These are phyloP conservation scores for Daboia siamensis DNA, from an alignment of 2,113 vertebrate genomes.

Conservation along the genomic window DNA sequence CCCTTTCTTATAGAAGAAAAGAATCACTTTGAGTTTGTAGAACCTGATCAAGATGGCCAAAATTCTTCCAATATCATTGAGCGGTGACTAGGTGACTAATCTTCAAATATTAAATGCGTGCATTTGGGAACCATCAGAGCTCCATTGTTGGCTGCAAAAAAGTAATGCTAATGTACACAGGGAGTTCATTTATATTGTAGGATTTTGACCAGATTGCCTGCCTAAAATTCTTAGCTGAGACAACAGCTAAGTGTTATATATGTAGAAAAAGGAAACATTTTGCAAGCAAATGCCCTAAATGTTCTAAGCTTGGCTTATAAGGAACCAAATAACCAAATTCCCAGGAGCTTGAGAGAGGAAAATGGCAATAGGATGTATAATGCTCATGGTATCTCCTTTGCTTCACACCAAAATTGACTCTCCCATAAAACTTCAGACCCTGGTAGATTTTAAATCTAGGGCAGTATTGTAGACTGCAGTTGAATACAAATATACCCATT, in stretches of 20 bases:
- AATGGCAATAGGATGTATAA: neutral
- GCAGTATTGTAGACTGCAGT: neutral
- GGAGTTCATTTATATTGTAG: neutral
- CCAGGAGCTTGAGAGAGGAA: neutral
- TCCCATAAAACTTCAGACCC: neutral
- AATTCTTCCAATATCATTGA: neutral
- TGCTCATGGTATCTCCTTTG: neutral
- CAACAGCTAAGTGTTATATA: neutral
- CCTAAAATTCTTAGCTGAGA: neutral
- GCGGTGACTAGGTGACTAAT: neutral
- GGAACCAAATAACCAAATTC: neutral
- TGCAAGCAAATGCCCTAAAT: neutral
- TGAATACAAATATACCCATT: neutral
- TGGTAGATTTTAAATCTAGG: neutral
- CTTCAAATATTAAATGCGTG: neutral
- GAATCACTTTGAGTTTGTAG: neutral
- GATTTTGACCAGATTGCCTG: neutral
- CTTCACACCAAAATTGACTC: neutral
- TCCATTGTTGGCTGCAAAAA: neutral
- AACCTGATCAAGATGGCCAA: neutral
- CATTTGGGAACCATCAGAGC: neutral
- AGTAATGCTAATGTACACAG: neutral
- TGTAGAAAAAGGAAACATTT: neutral
- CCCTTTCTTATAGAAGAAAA: neutral
- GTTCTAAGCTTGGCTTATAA: neutral